A percentile compares a stretch with the other conserved stretches of the same genome.
These are phyloP conservation scores for Choloepus hoffmanni DNA, from an alignment of 2,113 vertebrate species.

Conservation along the genomic window DNA sequence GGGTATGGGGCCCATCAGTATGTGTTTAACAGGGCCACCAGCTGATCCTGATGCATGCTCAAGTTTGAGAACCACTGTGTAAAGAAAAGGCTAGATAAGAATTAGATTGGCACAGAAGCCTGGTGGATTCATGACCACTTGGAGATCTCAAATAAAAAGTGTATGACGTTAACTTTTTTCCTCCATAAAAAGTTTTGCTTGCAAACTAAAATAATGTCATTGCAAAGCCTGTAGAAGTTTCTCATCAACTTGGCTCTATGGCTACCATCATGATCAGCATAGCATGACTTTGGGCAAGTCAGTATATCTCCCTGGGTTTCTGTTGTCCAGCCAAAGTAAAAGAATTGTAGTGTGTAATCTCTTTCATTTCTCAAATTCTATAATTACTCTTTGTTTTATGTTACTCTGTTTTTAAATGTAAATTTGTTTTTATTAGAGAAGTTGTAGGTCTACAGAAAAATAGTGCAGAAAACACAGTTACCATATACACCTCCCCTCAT, in stretches of 20 bases:
- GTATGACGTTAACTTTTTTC: not conserved
- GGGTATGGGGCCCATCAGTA: too few species aligned
- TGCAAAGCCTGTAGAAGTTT: not conserved
- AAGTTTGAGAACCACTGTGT: constrained; percentile 1
- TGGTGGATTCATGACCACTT: not conserved
- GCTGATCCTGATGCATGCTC: not conserved
- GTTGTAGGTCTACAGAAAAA: too few species aligned
- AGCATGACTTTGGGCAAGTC: not conserved
- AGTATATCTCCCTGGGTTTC: not conserved
- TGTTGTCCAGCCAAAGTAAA: not conserved
- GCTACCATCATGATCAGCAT: not conserved
- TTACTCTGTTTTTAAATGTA: not conserved
- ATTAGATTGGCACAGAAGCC: not conserved
- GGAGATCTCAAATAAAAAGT: not conserved
- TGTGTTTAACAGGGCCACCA: not conserved
- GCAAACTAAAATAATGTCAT: not conserved
- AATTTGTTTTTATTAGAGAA: too few species aligned
- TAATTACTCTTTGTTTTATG: constrained; percentile 22
- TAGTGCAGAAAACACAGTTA: too few species aligned
- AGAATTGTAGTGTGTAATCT: constrained; percentile 1
- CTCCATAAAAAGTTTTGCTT: constrained; percentile 5
- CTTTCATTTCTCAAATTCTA: not conserved
- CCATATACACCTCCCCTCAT: too few species aligned
- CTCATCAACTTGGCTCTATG: not conserved
- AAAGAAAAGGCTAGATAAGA: not conserved